A percentile compares a stretch with the other conserved stretches of the same genome.
Evolutionary conservation across 2,113 vertebrate species (phyloP).

Genomic region (Pan troglodytes): NHGRI_mPanTro3-v2.1_pri NC_072407.2:101836501-101837000

Average conservation of each 20-base stretch:
- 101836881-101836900: neutral
- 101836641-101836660: no score
- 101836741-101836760: neutral
- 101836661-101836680: no score
- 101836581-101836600: no score
- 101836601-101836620: no score
- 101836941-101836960: neutral
- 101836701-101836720: no score
- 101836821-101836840: neutral
- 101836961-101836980: neutral
- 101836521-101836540: no score
- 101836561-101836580: no score
- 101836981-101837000: neutral
- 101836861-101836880: neutral
- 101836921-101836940: neutral
- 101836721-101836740: neutral
- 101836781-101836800: neutral
- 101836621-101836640: no score
- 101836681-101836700: no score
- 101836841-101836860: neutral
- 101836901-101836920: neutral
- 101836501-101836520: no score
- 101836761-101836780: rapidly evolving
- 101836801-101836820: neutral
- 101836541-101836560: no score